These are phyloP conservation scores for Podiceps cristatus DNA, from an alignment of 2,113 vertebrate genomes.

Conservation along the genomic window DNA sequence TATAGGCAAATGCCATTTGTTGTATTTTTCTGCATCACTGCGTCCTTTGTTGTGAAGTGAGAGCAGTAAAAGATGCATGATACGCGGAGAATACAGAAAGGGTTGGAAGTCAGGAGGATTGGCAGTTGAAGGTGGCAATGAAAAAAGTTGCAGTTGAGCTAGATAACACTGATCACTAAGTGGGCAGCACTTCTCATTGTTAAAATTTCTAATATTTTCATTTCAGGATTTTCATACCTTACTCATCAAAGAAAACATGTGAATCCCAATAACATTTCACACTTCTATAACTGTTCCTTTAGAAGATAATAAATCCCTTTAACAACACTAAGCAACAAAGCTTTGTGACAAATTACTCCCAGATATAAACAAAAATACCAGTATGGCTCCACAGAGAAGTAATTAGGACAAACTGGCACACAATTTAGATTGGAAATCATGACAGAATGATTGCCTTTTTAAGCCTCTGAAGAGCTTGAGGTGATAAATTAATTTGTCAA, in stretches of 20 bases:
- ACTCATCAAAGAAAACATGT: not conserved
- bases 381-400: not conserved
- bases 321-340: not conserved
- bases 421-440: not conserved
- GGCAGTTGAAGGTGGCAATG: not conserved
- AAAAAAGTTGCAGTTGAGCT: not conserved
- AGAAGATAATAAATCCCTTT: not conserved
- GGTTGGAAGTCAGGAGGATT: not conserved
- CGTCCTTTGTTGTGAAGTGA: not conserved
- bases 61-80: not conserved
- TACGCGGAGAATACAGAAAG: not conserved
- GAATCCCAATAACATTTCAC: not conserved
- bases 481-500: conserved; percentile 26
- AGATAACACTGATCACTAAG: not conserved
- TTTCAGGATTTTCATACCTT: not conserved
- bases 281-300: not conserved
- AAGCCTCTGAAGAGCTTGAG: conserved; percentile 20
- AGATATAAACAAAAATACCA: not conserved
- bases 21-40: not conserved
- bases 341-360: not conserved
- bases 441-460: not conserved
- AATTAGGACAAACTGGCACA: conserved; percentile 14
- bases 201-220: not conserved
- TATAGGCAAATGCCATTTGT: not conserved
- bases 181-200: not conserved